These are phyloP conservation scores for Pseudocheirus occidentalis DNA, from an alignment of 2,797 vertebrate species.

Conservation along the genomic window DNA sequence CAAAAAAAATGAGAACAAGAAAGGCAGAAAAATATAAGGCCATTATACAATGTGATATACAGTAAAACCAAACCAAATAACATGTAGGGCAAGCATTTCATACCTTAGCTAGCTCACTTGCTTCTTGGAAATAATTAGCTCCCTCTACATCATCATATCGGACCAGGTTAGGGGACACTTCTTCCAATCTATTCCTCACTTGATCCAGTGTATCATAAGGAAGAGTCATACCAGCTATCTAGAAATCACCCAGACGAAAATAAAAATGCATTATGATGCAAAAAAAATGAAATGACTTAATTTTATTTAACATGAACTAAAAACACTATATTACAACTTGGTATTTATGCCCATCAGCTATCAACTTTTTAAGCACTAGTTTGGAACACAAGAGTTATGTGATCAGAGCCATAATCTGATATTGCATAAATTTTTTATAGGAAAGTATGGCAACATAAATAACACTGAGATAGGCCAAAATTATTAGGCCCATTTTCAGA, in stretches of 20 bases:
- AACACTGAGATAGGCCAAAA: background rate
- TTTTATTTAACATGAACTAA: slow-evolving; percentile 33
- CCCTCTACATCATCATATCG: slow-evolving; percentile 95
- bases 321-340: slow-evolving; percentile 3
- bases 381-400: slow-evolving; percentile 13
- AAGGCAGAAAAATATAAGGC: background rate
- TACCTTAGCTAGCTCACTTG: slow-evolving; percentile 93
- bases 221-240: slow-evolving; percentile 93
- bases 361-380: background rate
- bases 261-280: slow-evolving; percentile 47
- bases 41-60: background rate
- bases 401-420: background rate
- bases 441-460: background rate
- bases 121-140: slow-evolving; percentile 97
- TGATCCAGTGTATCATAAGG: slow-evolving; percentile 93
- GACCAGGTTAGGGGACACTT: slow-evolving; percentile 96
- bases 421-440: background rate
- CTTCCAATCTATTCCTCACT: slow-evolving; percentile 91
- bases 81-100: slow-evolving; percentile 51
- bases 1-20: slow-evolving; percentile 65
- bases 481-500: background rate
- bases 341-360: background rate
- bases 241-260: slow-evolving; percentile 56
- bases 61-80: background rate
- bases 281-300: slow-evolving; percentile 42